Conservation (phyloP, 2,113 vertebrate genomes). For the Chelonoidis abingdonii region DNA sequence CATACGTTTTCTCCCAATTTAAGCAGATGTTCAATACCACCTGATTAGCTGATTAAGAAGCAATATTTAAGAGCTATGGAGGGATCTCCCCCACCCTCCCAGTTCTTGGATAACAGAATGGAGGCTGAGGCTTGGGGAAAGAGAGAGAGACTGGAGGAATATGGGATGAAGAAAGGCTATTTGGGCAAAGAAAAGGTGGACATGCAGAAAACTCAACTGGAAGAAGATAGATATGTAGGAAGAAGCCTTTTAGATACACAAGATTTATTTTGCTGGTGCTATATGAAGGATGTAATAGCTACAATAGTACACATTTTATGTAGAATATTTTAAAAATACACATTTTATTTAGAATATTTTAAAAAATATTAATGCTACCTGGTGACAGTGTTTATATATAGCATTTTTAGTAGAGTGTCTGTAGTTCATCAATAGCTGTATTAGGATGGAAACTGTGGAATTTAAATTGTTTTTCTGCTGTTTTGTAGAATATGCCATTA, state of each 20-base stretch:
- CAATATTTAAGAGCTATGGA: background rate
- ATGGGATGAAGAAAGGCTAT: background rate
- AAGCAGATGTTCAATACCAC: background rate
- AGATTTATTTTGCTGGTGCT: background rate
- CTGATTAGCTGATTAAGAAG: background rate
- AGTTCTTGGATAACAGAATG: background rate
- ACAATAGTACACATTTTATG: background rate
- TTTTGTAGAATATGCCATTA: background rate
- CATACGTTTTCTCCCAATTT: background rate
- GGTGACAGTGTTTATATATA: background rate
- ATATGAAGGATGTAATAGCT: background rate
- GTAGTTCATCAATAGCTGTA: background rate
- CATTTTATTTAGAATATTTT: background rate
- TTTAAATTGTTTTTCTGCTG: background rate
- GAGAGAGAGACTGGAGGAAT: too few species aligned
- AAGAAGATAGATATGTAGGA: background rate
- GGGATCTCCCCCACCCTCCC: background rate
- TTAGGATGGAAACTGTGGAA: background rate
- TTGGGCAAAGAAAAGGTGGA: background rate
- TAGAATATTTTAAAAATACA: background rate
- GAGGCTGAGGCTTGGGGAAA: background rate
- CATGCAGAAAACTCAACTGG: too few species aligned
- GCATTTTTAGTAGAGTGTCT: background rate
- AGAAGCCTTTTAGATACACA: background rate
- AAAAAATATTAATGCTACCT: background rate